Evolutionary conservation across 2,113 vertebrate genomes (phyloP).

Genomic region (Thalassoma bifasciatum): DNA sequence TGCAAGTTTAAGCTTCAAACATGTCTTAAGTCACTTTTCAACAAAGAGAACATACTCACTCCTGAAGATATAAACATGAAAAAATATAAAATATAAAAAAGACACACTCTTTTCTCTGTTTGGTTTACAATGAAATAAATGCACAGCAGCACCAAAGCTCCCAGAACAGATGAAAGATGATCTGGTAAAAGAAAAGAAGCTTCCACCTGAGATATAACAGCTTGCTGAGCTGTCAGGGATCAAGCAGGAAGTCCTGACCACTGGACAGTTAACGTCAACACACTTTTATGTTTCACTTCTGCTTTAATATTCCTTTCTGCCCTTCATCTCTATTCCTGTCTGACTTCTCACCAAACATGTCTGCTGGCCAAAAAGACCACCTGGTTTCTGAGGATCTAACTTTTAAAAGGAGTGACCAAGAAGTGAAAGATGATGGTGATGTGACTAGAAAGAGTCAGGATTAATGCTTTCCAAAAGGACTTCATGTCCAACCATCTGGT

Average conservation of each 20-base stretch:
- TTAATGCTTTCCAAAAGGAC: neutral
- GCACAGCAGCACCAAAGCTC: neutral
- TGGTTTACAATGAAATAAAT: neutral
- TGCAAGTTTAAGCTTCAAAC: no score
- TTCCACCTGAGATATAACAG: neutral
- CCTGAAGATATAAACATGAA: no score
- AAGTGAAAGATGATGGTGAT: neutral
- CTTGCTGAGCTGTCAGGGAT: neutral
- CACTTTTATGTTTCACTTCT: neutral
- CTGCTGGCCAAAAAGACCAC: neutral
- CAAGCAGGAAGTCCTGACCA: neutral
- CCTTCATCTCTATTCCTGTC: neutral
- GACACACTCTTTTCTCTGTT: no score
- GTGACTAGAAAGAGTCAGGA: neutral
- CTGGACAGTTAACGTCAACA: neutral
- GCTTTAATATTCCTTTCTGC: neutral
- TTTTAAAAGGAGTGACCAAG: neutral
- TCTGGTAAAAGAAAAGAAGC: neutral
- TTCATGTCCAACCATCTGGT: neutral
- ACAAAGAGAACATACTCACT: neutral
- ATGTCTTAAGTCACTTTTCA: neutral
- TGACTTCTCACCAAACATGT: neutral
- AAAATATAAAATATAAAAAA: no score
- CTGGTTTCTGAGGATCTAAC: neutral
- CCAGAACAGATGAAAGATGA: constrained; percentile 13